Conservation (phyloP, 2,888 invertebrate genomes). For the Rugalucina vietnamica region DNA sequence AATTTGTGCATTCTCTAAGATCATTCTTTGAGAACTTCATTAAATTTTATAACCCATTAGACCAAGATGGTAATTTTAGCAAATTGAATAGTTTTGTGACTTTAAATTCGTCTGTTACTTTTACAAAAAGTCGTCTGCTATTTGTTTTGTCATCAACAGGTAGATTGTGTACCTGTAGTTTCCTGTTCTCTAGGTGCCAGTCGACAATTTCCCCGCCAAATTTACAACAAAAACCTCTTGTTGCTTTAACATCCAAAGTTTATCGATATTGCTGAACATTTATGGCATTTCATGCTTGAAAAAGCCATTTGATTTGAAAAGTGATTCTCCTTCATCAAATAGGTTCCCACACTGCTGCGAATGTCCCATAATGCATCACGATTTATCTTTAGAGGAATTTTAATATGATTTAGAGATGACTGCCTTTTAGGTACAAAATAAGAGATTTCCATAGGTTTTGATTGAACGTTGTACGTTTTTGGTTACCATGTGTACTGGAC, state of each 20-base stretch:
- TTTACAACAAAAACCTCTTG: neutral
- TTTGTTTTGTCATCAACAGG: neutral
- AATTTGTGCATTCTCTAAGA: neutral
- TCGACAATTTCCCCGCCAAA: slow-evolving; percentile 4
- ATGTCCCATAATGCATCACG: slow-evolving; percentile 41
- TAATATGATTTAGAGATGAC: slow-evolving; percentile 44
- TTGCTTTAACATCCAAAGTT: neutral
- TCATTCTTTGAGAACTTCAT: neutral
- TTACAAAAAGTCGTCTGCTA: neutral
- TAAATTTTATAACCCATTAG: neutral
- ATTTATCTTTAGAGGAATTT: slow-evolving; percentile 53
- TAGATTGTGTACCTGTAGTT: slow-evolving; percentile 11
- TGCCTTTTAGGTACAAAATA: slow-evolving; percentile 25
- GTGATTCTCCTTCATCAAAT: slow-evolving; percentile 28
- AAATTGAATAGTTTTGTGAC: neutral
- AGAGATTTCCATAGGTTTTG: neutral
- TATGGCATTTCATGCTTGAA: slow-evolving; percentile 58
- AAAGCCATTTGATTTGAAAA: slow-evolving; percentile 40
- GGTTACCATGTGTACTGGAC: neutral
- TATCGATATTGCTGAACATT: slow-evolving; percentile 31
- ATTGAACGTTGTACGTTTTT: neutral
- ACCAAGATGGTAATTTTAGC: neutral
- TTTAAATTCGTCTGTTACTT: neutral
- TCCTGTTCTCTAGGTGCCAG: neutral
- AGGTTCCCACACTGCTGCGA: slow-evolving; percentile 19